A percentile compares a stretch with the other conserved stretches of the same genome.
Evolutionary conservation across 1,140 invertebrate species (phyloP).

Genomic region (Euwallacea similis): DNA sequence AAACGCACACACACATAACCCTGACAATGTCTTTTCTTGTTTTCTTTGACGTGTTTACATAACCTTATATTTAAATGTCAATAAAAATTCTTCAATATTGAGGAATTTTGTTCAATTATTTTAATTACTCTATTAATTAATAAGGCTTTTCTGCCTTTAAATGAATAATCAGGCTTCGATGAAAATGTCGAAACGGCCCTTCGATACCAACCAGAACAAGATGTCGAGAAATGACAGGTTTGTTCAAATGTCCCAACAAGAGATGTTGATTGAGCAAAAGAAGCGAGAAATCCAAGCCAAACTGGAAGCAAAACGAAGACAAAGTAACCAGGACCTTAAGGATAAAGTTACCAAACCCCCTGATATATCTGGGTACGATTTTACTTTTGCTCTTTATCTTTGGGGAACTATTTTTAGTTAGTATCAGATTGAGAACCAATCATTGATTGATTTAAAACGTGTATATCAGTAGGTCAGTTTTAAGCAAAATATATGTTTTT

Average conservation of each 20-base stretch:
- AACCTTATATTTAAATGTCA: too few relatives aligned
- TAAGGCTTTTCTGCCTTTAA: not conserved
- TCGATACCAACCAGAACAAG: constrained; percentile 60
- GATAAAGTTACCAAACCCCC: constrained; percentile 6
- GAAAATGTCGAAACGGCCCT: constrained; percentile 50
- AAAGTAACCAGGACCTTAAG: constrained; percentile 52
- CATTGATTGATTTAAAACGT: too few relatives aligned
- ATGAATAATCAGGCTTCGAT: not conserved
- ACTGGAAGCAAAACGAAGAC: constrained; percentile 63
- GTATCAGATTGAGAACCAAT: too few relatives aligned
- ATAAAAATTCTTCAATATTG: too few relatives aligned
- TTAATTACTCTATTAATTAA: too few relatives aligned
- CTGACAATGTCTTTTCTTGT: too few relatives aligned
- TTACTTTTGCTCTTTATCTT: not conserved
- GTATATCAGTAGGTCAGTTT: too few relatives aligned
- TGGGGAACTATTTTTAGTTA: not conserved
- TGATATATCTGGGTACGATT: not conserved
- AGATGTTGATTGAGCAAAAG: constrained; percentile 78
- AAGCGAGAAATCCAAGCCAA: constrained; percentile 73
- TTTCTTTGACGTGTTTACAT: too few relatives aligned
- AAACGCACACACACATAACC: too few relatives aligned
- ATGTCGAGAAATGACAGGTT: constrained; percentile 64
- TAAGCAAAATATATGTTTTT: too few relatives aligned
- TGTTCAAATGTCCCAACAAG: constrained; percentile 79
- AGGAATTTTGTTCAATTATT: too few relatives aligned